Evolutionary conservation across 2,797 vertebrate species (phyloP).

Genomic region (Cygnus olor): DNA sequence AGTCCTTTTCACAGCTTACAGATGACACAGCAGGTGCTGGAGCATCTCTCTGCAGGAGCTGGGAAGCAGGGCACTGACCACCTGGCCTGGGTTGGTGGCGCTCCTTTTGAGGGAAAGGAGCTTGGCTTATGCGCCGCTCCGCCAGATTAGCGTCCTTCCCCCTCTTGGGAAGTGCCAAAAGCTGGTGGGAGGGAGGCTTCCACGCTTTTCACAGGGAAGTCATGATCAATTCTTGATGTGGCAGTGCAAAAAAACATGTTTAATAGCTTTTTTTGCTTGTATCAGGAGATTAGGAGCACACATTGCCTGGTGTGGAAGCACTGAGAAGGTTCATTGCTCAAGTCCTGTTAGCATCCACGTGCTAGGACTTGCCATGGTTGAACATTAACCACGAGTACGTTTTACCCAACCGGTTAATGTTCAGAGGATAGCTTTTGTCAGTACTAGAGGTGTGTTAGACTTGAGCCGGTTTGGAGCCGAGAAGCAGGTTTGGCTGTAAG

Average conservation of each 20-base stretch:
- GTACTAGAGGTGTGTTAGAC: neutral
- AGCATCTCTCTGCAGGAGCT: neutral
- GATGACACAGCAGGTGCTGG: neutral
- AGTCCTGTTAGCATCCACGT: neutral
- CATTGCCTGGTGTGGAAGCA: neutral
- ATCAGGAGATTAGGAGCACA: neutral
- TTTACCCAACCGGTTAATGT: constrained; percentile 5
- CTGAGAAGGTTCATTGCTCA: neutral
- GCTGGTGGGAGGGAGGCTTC: neutral
- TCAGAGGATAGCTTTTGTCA: neutral
- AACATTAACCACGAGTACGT: neutral
- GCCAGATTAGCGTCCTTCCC: neutral
- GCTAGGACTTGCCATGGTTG: neutral
- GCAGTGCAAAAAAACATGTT: neutral
- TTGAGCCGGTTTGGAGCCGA: neutral
- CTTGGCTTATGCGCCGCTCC: neutral
- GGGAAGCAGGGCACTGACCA: neutral
- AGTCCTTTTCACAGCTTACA: constrained; percentile 99
- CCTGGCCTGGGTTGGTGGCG: neutral
- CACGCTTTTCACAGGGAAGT: neutral
- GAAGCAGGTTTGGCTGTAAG: constrained; percentile 82
- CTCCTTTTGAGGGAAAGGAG: neutral
- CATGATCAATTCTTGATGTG: neutral
- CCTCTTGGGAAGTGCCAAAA: neutral
- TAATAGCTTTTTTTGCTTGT: neutral